Evolutionary conservation across 1,140 invertebrate species (phyloP), one percentile per base, ranked within the genome.

Genomic region (Dermatophagoides farinae): DNA sequence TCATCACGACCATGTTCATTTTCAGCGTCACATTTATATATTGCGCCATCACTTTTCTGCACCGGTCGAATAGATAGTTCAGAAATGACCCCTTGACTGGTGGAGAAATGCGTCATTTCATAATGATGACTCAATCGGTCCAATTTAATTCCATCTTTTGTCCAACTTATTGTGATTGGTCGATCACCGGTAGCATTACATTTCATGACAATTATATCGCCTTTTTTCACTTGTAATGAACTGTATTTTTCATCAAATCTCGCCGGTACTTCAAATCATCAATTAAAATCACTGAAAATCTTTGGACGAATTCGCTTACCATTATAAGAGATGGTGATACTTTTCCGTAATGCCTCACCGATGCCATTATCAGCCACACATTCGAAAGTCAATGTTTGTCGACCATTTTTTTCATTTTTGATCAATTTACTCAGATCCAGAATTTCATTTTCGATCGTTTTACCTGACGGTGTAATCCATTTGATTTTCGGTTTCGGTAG

Each of bases 171-270:
- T 66, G 87, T 87, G 70, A 97, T 86, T 25, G 91, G 90, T 76
- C 89, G 90, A 74, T 96, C 91, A 57, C 92, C 90, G 68, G 87
- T 85, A n/a, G 88, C 89, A 74, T 91, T 86, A 70, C 91, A 95
- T 70, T 92, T 86, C 57, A 97, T 70, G 23, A 90, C 88, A 38
- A 88, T 84, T 37, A 88, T 87, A 72, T 93, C 87, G 20, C 85
- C 87, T 61, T 85, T 80, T 61, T 85, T 79, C 18, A 88, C 85
- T 23, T 86, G 90, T 71, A 90, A 86, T 67, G 91, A 88, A 52
- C 83, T 78, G 66, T 87, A 78, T 76, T 91, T 91, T 65, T 89
- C 87, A 69, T 88, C 86, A 68, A 93, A 93, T 72, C 90, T 86
- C 20, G 88, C 88, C 62, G 89, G 89, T 65, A 88, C 88, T 88